These are phyloP conservation scores for Felis catus DNA, from an alignment of 2,113 vertebrate species.

Conservation along the genomic window DNA sequence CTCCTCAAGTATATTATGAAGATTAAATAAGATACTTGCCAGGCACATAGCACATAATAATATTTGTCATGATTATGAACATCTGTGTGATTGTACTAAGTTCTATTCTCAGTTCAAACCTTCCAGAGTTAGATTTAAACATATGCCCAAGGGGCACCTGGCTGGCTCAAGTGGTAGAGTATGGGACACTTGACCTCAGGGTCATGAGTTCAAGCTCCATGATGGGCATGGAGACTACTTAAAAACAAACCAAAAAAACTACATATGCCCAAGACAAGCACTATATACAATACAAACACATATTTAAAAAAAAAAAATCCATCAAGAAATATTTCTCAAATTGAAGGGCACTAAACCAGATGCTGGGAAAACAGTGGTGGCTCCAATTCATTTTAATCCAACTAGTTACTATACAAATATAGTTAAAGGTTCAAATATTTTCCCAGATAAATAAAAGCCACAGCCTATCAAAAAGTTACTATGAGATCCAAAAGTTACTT, in stretches of 20 bases:
- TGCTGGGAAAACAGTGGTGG: background rate
- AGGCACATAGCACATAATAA: background rate
- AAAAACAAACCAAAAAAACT: background rate
- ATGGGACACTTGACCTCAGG: background rate
- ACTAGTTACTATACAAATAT: background rate
- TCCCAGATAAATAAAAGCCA: conserved; percentile 17
- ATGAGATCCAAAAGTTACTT: background rate
- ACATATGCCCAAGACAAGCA: background rate
- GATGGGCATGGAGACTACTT: background rate
- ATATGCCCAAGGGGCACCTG: background rate
- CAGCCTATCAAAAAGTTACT: background rate
- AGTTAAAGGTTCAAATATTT: conserved; percentile 23
- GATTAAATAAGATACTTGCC: background rate
- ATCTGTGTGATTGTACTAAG: background rate
- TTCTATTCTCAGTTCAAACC: background rate
- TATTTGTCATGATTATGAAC: background rate
- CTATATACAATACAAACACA: background rate
- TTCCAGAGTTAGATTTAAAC: background rate
- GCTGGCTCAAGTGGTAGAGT: background rate
- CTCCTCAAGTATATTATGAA: background rate
- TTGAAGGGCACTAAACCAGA: conserved; percentile 3
- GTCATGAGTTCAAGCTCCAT: background rate
- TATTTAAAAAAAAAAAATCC: background rate
- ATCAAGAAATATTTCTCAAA: conserved; percentile 13
- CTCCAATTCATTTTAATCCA: background rate